Evolutionary conservation across 2,113 vertebrate species (phyloP).

Genomic region (Puma concolor): DNA sequence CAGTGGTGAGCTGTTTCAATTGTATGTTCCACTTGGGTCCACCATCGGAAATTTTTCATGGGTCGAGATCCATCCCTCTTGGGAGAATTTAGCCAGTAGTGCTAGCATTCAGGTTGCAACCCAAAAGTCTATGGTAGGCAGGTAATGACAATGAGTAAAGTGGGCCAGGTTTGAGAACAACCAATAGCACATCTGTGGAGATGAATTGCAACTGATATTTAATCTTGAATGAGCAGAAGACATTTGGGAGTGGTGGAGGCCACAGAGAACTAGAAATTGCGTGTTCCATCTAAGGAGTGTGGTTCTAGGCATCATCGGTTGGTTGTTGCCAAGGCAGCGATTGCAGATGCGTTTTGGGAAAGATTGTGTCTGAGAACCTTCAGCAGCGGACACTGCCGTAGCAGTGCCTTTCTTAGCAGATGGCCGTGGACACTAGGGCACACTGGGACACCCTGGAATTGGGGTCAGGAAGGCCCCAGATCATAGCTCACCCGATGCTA

Average conservation of each 20-base stretch:
- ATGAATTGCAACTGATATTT: background rate
- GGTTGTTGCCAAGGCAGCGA: background rate
- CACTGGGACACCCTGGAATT: background rate
- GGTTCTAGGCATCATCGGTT: background rate
- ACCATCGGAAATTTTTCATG: background rate
- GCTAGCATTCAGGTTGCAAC: background rate
- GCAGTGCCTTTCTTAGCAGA: background rate
- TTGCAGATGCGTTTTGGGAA: background rate
- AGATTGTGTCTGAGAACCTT: background rate
- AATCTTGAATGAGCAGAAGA: background rate
- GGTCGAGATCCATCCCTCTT: background rate
- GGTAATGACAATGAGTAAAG: background rate
- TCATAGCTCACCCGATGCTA: background rate
- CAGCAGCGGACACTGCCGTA: background rate
- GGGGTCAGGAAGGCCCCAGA: background rate
- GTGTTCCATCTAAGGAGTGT: background rate
- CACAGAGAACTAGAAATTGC: background rate
- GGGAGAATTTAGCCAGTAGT: background rate
- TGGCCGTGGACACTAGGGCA: background rate
- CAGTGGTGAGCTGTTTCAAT: conserved; percentile 4
- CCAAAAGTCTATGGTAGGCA: background rate
- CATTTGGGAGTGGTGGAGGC: background rate
- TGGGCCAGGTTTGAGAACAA: background rate
- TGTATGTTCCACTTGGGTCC: background rate
- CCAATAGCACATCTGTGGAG: background rate